Base-by-base conservation (phyloP, 2,797 vertebrate species). In the Protosalanx chinensis region DNA sequence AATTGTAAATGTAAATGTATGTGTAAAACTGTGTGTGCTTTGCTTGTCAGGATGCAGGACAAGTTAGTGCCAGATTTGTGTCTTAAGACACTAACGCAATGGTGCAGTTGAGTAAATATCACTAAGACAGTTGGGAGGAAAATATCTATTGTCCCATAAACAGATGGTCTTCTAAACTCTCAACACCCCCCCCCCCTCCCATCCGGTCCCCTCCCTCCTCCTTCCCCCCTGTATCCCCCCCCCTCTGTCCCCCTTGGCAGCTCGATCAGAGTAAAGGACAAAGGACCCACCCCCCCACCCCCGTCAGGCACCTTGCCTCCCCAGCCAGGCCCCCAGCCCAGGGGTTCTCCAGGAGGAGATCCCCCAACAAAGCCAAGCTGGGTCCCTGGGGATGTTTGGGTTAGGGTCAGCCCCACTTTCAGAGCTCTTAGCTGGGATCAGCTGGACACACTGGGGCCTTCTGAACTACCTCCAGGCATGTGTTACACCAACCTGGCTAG, bases 271-370 rank as follows among this genome's bases (percentile, higher is more conserved):
- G 7, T 30, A 30, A 69, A 41, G 71, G 72, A 91, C 87, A 92
- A 91, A 88, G 74, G 80, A 79, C 81, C 64, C 75, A 77, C 72
- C 74, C 82, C 81, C 84, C 80, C 85, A 85, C 84, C 68, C 75
- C 68, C 72, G 8, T 46, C 35, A 37, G 10, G 7, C 35, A 37
- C 35, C 6, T 7, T 7, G 6, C 35, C 35, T 27, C 23, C 23
- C 23, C 23, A 27, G 23, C 23, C 23, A 27, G 73, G 41, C 41
- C 49, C 51, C 7, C 2, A 75, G 82, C 85, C 88, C 81, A 74
- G 87, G 81, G 86, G 81, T 88, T 89, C 90, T 86, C 90, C 80
- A 88, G 86, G 90, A 87, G 85, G 88, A 91, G 90, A 90, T 82
- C 85, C 76, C 80, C 82, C 82, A 89, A 92, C 90, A 91, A 90